A percentile compares a stretch with the other conserved stretches of the same genome.
Conservation (phyloP, 2,113 vertebrate genomes). For the Paramisgurnus dabryanus region DNA sequence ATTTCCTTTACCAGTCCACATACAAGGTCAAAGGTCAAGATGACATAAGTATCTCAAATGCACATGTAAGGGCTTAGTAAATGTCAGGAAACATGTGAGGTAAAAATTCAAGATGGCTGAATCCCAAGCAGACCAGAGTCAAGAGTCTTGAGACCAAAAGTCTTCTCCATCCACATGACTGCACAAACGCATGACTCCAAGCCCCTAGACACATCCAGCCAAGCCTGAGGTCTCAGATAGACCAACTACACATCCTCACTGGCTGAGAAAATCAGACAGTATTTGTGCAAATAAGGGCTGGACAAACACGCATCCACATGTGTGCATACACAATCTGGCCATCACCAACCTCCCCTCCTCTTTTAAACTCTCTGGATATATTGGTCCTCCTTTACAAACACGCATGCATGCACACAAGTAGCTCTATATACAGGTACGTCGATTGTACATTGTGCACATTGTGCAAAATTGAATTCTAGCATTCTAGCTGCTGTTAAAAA, state of each 20-base stretch:
- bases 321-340: neutral
- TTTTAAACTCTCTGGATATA: neutral
- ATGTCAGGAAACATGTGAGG: neutral
- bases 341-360: neutral
- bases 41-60: neutral
- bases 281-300: conserved; percentile 21
- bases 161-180: neutral
- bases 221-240: conserved; percentile 37
- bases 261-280: neutral
- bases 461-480: no score
- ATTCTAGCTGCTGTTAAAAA: no score
- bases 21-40: conserved; percentile 8
- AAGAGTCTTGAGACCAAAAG: neutral
- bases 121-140: neutral
- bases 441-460: no score
- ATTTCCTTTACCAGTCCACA: neutral
- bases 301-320: conserved; percentile 29
- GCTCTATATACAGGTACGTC: neutral
- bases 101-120: neutral
- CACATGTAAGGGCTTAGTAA: neutral
- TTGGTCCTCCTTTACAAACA: neutral
- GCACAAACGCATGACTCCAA: conserved; percentile 46
- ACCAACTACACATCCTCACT: conserved; percentile 42
- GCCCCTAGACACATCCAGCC: conserved; percentile 33
- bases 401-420: neutral